Percentiles rank a stretch among this genome's conserved stretches.
phyloP scores from a whole-genome alignment of 2,113 vertebrate species.

The Bubo blakistoni region DNA sequence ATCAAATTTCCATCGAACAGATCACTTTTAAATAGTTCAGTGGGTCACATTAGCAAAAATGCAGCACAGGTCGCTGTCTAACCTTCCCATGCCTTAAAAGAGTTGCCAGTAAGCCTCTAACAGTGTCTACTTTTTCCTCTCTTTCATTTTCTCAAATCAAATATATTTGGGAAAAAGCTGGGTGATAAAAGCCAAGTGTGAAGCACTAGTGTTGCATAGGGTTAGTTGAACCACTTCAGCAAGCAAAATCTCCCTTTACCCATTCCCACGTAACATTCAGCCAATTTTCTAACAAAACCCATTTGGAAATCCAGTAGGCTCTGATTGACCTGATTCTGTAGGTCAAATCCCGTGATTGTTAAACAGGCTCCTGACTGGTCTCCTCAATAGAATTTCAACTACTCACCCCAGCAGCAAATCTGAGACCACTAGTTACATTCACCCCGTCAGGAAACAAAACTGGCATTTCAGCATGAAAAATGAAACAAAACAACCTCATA shows the following conservation, averaged over 20 bases:
- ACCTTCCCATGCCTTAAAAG: background rate
- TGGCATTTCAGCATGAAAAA: background rate
- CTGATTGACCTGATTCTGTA: constrained; percentile 1
- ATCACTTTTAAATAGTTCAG: background rate
- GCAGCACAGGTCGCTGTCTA: background rate
- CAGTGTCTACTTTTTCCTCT: background rate
- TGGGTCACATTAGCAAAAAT: background rate
- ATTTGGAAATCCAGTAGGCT: background rate
- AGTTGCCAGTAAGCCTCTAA: background rate
- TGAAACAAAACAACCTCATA: background rate
- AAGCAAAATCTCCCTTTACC: background rate
- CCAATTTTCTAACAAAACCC: background rate
- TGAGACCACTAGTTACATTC: background rate
- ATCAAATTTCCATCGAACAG: background rate
- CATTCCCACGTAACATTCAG: background rate
- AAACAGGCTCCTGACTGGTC: background rate
- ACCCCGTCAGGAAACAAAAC: background rate
- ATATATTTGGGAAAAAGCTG: background rate
- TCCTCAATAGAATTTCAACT: background rate
- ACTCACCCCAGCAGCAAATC: accelerated
- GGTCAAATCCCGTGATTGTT: background rate
- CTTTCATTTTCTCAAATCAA: background rate
- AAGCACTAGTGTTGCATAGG: background rate
- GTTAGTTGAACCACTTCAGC: background rate
- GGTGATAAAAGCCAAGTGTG: background rate